These are phyloP conservation scores for Craterocephalus amniculus DNA, from an alignment of 2,797 vertebrate genomes.

Conservation along the genomic window DNA sequence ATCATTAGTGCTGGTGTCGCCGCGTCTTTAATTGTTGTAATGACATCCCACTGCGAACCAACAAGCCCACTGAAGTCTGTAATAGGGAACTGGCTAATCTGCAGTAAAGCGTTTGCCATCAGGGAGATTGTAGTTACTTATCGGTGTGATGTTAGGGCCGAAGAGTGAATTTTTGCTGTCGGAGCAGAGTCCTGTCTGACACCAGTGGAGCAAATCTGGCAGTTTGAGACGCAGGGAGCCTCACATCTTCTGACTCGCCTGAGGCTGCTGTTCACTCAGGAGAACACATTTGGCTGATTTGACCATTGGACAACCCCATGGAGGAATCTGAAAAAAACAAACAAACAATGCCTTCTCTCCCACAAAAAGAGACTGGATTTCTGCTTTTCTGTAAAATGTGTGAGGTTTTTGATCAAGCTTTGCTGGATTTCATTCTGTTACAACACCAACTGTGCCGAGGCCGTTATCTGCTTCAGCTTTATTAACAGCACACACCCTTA, in stretches of 20 bases:
- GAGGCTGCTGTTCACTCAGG: constrained; percentile 58
- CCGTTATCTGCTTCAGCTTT: constrained; percentile 34
- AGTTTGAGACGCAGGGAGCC: constrained; percentile 59
- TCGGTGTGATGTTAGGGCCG: constrained; percentile 62
- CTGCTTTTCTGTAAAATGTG: constrained; percentile 16
- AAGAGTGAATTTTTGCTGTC: constrained; percentile 62
- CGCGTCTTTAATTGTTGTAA: constrained; percentile 27
- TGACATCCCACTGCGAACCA: constrained; percentile 43
- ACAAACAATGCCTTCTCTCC: constrained; percentile 20
- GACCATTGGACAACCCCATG: constrained; percentile 38
- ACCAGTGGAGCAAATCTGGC: constrained; percentile 64
- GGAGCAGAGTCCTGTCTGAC: constrained; percentile 69
- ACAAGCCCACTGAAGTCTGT: constrained; percentile 44
- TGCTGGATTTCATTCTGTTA: constrained; percentile 19
- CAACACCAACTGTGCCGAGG: constrained; percentile 34
- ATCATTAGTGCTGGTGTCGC: constrained; percentile 20
- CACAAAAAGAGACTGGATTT: constrained; percentile 9
- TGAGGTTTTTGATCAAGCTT: constrained; percentile 11
- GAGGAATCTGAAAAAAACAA: constrained; percentile 8
- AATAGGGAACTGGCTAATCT: constrained; percentile 63
- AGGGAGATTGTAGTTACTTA: constrained; percentile 69
- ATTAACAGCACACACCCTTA: constrained; percentile 28
- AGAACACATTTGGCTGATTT: constrained; percentile 49
- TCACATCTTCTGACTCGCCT: constrained; percentile 50
- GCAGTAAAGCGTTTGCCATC: constrained; percentile 61